Evolutionary conservation across 2,113 vertebrate species (phyloP).

Genomic region (Prochilodus magdalenae): DNA sequence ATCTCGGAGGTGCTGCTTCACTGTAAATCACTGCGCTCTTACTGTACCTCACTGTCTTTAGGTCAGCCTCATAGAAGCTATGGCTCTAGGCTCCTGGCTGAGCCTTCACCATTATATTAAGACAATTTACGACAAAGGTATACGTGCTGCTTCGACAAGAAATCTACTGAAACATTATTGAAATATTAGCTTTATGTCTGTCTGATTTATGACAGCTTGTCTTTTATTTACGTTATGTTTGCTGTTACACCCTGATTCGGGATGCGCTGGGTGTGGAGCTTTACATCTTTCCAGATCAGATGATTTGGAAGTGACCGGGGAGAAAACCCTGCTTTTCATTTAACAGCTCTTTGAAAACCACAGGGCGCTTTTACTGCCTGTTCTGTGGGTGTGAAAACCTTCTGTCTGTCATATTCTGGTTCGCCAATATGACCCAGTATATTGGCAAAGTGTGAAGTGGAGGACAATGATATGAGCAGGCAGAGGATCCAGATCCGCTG

Average conservation of each 20-base stretch:
- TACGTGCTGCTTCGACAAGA: constrained; percentile 1
- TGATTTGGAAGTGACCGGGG: constrained; percentile 40
- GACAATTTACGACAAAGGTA: constrained; percentile 28
- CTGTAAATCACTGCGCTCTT: constrained; percentile 53
- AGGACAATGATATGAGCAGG: constrained; percentile 33
- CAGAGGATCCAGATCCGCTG: constrained; percentile 28
- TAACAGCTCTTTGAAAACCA: constrained; percentile 49
- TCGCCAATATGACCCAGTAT: constrained; percentile 34
- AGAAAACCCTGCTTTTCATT: constrained; percentile 43
- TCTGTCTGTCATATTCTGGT: constrained; percentile 49
- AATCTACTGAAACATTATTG: not conserved
- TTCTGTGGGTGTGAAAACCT: constrained; percentile 53
- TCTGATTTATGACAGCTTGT: constrained; percentile 7
- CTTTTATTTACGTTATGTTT: constrained; percentile 15
- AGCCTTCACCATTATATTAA: constrained; percentile 27
- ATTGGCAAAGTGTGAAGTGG: constrained; percentile 28
- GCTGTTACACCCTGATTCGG: constrained; percentile 5
- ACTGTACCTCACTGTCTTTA: constrained; percentile 21
- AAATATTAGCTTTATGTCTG: constrained; percentile 13
- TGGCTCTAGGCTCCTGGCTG: constrained; percentile 13
- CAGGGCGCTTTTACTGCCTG: constrained; percentile 49
- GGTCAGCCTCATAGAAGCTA: constrained; percentile 10
- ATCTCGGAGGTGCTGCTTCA: constrained; percentile 51
- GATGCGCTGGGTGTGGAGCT: constrained; percentile 21
- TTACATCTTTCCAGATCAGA: constrained; percentile 35